A percentile compares a stretch with the other conserved stretches of the same genome.
These are phyloP conservation scores for Daubentonia madagascariensis DNA, from an alignment of 2,113 vertebrate genomes.

Conservation along the genomic window DNA sequence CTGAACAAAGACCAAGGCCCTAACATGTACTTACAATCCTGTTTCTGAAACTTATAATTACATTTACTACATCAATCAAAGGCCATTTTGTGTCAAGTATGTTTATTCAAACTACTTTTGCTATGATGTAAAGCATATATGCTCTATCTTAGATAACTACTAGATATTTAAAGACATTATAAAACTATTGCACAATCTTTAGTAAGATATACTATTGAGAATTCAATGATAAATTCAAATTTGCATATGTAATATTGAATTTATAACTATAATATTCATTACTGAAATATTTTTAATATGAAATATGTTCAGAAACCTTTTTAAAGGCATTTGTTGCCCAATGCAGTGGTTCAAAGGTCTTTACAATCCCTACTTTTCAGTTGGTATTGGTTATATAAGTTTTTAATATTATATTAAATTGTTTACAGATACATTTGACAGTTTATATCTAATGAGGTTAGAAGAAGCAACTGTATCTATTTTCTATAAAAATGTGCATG, in stretches of 20 bases:
- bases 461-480: neutral
- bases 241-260: neutral
- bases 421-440: neutral
- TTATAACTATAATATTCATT: neutral
- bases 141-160: neutral
- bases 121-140: neutral
- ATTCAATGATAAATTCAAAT: slow-evolving; percentile 2
- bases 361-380: neutral
- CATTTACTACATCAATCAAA: neutral
- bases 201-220: neutral
- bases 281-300: neutral
- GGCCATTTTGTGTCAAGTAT: neutral
- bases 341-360: neutral
- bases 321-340: neutral
- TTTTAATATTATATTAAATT: neutral
- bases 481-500: neutral
- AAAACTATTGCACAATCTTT: neutral
- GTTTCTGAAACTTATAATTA: neutral
- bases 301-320: neutral
- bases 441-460: neutral
- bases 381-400: neutral
- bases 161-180: slow-evolving; percentile 21
- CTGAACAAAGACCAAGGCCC: neutral
- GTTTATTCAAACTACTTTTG: neutral
- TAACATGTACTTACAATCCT: neutral